Conservation (phyloP, 2,797 vertebrate species). For the Macropus fuliginosus region DNA sequence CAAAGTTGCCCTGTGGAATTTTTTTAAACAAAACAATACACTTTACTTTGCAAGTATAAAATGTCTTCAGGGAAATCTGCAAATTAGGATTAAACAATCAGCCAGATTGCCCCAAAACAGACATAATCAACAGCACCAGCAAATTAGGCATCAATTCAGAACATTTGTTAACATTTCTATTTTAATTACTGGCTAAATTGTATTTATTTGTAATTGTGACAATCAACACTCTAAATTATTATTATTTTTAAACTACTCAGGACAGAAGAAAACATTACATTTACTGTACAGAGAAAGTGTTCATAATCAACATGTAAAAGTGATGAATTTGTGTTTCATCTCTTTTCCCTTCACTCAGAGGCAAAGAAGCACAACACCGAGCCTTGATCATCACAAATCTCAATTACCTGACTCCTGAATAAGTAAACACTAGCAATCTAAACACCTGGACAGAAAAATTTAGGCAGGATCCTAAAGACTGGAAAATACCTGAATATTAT, state of each 20-base stretch:
- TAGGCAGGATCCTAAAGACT: not conserved
- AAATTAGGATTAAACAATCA: conserved; percentile 33
- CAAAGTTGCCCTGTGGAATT: conserved; percentile 15
- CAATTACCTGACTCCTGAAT: not conserved
- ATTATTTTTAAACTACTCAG: conserved; percentile 53
- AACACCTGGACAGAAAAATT: not conserved
- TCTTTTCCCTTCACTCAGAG: not conserved
- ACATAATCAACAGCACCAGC: conserved; percentile 27
- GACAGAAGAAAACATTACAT: conserved; percentile 4
- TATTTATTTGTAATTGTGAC: conserved; percentile 60
- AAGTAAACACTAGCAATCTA: conserved; percentile 1
- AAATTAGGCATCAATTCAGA: conserved; percentile 45
- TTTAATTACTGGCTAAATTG: conserved; percentile 65
- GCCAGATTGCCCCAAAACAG: conserved; percentile 41
- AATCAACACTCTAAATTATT: conserved; percentile 34
- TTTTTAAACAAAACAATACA: conserved; percentile 33
- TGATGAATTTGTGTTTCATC: not conserved
- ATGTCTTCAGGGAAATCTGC: conserved; percentile 44
- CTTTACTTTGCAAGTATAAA: conserved; percentile 50
- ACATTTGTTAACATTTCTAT: conserved; percentile 50
- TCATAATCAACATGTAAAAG: not conserved
- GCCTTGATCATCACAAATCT: not conserved
- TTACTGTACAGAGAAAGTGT: not conserved
- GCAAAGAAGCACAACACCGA: not conserved
- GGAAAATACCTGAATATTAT: conserved; percentile 19